Percentiles rank a stretch among this genome's conserved stretches.
phyloP scores from a whole-genome alignment of 2,113 vertebrate genomes.

The Crotalus tigris region DNA sequence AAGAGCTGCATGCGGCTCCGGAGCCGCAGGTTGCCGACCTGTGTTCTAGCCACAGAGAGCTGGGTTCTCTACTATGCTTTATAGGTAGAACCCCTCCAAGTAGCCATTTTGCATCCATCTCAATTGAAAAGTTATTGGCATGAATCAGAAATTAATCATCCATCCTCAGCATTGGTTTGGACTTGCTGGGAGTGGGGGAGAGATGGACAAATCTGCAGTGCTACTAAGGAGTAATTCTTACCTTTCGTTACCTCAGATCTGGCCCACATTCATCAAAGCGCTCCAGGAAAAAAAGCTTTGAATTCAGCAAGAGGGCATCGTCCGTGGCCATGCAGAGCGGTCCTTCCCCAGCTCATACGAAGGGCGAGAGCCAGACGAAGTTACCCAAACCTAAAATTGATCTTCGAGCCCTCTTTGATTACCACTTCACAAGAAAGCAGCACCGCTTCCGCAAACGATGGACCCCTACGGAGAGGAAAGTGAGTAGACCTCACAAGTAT shows the following conservation, averaged over 20 bases:
- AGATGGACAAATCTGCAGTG: neutral
- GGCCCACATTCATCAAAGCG: neutral
- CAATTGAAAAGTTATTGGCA: neutral
- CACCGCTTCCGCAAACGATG: slow-evolving; percentile 25
- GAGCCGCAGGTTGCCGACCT: too few relatives aligned
- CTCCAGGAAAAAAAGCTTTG: neutral
- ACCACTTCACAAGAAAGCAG: slow-evolving; percentile 51
- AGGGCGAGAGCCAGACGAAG: neutral
- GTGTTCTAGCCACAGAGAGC: too few relatives aligned
- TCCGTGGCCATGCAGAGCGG: neutral
- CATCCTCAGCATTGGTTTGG: neutral
- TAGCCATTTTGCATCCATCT: neutral
- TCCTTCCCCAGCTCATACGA: slow-evolving; percentile 49
- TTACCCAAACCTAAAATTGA: slow-evolving; percentile 47
- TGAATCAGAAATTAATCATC: neutral
- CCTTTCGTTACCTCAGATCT: neutral
- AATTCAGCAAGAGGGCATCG: neutral
- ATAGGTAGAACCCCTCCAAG: neutral
- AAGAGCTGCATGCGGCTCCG: too few relatives aligned
- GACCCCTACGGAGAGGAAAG: neutral
- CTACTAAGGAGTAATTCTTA: neutral
- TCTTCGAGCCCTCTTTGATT: slow-evolving; percentile 67
- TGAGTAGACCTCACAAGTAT: neutral
- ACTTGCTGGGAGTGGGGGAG: neutral
- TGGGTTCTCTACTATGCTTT: too few relatives aligned